Evolutionary conservation across 2,888 invertebrate genomes (phyloP).

Genomic region (Agonum fuliginosum): DNA sequence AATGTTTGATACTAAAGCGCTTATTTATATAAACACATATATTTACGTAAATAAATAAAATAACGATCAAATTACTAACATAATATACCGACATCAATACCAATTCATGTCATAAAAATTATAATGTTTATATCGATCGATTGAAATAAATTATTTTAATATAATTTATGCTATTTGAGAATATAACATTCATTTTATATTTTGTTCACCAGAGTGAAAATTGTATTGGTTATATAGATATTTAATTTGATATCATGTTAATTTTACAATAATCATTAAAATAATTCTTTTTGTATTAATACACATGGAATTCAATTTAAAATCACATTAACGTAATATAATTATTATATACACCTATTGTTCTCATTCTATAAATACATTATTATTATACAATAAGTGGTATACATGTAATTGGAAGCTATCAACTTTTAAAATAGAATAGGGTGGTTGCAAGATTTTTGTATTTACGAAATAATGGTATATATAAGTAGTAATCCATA

Average conservation of each 20-base stretch:
- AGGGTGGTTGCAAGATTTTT: too few relatives aligned
- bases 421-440: too few relatives aligned
- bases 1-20: too few relatives aligned
- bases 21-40: neutral
- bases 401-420: too few relatives aligned
- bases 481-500: too few relatives aligned
- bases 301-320: neutral
- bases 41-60: neutral
- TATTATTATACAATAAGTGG: too few relatives aligned
- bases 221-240: too few relatives aligned
- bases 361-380: too few relatives aligned
- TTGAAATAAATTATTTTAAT: slow-evolving; percentile 1
- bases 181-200: neutral
- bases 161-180: neutral
- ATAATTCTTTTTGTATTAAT: neutral
- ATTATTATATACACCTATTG: neutral
- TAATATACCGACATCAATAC: neutral
- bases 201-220: neutral
- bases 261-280: neutral
- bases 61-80: slow-evolving; percentile 9
- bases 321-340: neutral
- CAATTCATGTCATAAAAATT: neutral
- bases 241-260: neutral
- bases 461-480: too few relatives aligned
- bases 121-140: neutral